Evolutionary conservation across 2,113 vertebrate species (phyloP).

Genomic region (Epinephelus cyanopodus): DNA sequence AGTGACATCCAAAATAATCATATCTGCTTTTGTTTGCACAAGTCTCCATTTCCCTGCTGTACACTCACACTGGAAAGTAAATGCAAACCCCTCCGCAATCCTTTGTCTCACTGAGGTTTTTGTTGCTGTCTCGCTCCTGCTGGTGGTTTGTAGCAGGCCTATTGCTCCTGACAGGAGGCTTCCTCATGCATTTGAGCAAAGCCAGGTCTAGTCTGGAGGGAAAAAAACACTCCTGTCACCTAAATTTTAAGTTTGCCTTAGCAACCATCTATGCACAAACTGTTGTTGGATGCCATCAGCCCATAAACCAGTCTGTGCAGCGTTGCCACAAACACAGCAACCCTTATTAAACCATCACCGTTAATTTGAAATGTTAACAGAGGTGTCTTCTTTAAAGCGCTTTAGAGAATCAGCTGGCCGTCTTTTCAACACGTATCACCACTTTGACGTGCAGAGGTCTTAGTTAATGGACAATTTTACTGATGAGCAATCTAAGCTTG

Average conservation of each 20-base stretch:
- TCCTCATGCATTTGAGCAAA: constrained; percentile 62
- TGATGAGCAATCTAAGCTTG: constrained; percentile 27
- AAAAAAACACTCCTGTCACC: constrained; percentile 33
- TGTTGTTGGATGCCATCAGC: constrained; percentile 62
- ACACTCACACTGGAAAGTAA: constrained; percentile 10
- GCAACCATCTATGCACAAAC: constrained; percentile 65
- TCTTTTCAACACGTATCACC: constrained; percentile 32
- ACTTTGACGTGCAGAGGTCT: constrained; percentile 40
- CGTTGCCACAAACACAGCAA: constrained; percentile 44
- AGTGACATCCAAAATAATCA: constrained; percentile 22
- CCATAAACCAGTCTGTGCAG: constrained; percentile 57
- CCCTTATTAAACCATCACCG: constrained; percentile 55
- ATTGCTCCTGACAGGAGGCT: constrained; percentile 46
- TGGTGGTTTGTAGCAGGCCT: constrained; percentile 41
- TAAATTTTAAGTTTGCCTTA: constrained; percentile 72
- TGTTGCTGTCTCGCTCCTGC: constrained; percentile 12
- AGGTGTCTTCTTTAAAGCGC: constrained; percentile 55
- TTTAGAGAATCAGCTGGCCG: constrained; percentile 35
- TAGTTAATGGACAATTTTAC: constrained; percentile 30
- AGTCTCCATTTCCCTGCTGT: neutral
- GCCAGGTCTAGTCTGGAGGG: constrained; percentile 56
- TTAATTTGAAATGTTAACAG: constrained; percentile 65
- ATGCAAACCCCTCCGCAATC: constrained; percentile 17
- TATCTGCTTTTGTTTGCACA: constrained; percentile 42
- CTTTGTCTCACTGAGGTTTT: constrained; percentile 46